Percentiles rank a stretch among this genome's conserved stretches.
Conservation (phyloP, 2,888 invertebrate species). For the Drosophila vallismaia region DNA sequence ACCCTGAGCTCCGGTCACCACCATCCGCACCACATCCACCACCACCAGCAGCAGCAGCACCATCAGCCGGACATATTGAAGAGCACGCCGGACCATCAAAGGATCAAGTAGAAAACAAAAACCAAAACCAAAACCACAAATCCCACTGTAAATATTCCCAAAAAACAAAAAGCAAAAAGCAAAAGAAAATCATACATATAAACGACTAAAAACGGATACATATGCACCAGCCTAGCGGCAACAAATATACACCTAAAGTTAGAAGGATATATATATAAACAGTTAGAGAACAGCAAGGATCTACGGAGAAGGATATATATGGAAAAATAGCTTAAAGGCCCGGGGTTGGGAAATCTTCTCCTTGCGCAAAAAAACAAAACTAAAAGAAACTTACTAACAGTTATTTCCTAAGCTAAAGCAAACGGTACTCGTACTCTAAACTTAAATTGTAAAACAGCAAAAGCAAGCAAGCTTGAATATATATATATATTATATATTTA, state of each 20-base stretch:
- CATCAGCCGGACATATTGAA: constrained; percentile 91
- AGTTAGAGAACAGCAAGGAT: background rate
- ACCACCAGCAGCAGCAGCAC: constrained; percentile 83
- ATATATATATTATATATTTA: constrained; percentile 11
- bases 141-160: constrained; percentile 34
- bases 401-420: constrained; percentile 68
- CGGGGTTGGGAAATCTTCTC: constrained; percentile 20
- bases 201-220: constrained; percentile 32
- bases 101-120: constrained; percentile 80
- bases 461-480: constrained; percentile 16
- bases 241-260: constrained; percentile 29
- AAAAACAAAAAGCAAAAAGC: background rate
- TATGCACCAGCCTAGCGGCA: constrained; percentile 32
- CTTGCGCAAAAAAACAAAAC: constrained; percentile 34
- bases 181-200: constrained; percentile 27
- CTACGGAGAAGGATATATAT: background rate
- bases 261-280: constrained; percentile 13
- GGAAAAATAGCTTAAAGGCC: constrained; percentile 17
- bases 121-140: background rate
- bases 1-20: constrained; percentile 84
- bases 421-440: constrained; percentile 62
- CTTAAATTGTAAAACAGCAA: constrained; percentile 24
- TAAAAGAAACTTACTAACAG: constrained; percentile 44
- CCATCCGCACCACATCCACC: constrained; percentile 85
- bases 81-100: constrained; percentile 93